Percentiles rank a stretch among this genome's conserved stretches.
These are phyloP conservation scores for Desmodus rotundus DNA, from an alignment of 2,113 vertebrate genomes.

Conservation along the genomic window DNA sequence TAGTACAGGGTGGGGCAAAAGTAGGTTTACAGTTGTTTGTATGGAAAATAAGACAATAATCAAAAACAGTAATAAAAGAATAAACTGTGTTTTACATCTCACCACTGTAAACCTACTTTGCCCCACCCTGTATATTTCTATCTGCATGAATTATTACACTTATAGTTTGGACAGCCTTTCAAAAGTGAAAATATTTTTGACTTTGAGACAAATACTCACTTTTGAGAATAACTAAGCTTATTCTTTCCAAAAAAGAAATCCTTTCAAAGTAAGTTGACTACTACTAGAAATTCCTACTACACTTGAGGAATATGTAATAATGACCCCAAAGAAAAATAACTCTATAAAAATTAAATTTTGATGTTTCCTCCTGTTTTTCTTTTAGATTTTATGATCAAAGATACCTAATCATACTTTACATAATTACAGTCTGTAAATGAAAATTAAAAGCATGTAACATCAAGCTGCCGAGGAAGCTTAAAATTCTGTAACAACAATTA, in stretches of 20 bases:
- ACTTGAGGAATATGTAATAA: background rate
- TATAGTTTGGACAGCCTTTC: background rate
- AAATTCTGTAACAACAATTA: slow-evolving; percentile 2
- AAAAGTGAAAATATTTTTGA: background rate
- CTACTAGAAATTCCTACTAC: slow-evolving; percentile 4
- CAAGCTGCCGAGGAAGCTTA: background rate
- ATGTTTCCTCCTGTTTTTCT: background rate
- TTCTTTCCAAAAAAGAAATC: background rate
- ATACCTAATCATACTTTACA: background rate
- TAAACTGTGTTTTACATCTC: background rate
- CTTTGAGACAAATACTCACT: background rate
- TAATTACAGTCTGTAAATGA: background rate
- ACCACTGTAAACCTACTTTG: background rate
- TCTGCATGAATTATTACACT: background rate
- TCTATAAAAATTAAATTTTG: slow-evolving; percentile 12
- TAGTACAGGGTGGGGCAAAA: background rate
- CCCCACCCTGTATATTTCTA: background rate
- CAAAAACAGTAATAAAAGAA: background rate
- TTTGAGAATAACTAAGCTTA: slow-evolving; percentile 9
- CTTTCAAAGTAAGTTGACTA: background rate
- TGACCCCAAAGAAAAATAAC: background rate
- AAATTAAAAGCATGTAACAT: background rate
- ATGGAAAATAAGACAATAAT: background rate
- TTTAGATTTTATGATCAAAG: slow-evolving; percentile 6
- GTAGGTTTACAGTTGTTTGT: background rate